Evolutionary conservation across 2,113 vertebrate species (phyloP).

Genomic region (Perca fluviatilis): DNA sequence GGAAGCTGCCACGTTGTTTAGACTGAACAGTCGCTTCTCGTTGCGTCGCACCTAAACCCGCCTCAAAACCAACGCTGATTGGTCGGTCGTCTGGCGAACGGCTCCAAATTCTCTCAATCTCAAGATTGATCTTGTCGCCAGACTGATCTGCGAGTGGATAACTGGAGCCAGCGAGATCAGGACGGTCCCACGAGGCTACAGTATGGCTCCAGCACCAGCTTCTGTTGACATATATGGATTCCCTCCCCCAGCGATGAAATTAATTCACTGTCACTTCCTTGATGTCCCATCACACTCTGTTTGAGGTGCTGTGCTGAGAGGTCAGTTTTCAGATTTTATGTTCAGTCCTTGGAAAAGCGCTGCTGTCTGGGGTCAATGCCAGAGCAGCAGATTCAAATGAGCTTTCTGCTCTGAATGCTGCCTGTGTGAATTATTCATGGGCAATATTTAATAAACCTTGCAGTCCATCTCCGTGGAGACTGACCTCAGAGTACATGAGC

Average conservation of each 20-base stretch:
- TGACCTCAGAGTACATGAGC: constrained; percentile 32
- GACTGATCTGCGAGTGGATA: no score
- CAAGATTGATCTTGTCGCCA: no score
- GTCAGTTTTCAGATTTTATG: constrained; percentile 30
- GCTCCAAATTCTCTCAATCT: no score
- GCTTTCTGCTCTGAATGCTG: constrained; percentile 28
- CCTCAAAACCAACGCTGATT: no score
- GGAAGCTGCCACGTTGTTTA: no score
- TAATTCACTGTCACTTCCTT: constrained; percentile 5
- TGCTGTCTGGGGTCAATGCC: constrained; percentile 41
- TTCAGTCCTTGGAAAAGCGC: constrained; percentile 29
- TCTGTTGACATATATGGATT: constrained; percentile 25
- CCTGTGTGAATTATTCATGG: constrained; percentile 68
- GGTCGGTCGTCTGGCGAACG: no score
- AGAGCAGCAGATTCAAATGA: constrained; percentile 53
- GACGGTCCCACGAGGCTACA: neutral
- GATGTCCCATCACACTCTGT: constrained; percentile 4
- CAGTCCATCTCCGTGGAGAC: neutral
- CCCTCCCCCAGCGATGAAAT: neutral
- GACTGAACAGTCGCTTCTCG: no score
- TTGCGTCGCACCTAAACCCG: no score
- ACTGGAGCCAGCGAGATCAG: no score
- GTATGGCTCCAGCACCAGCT: neutral
- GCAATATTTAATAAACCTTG: constrained; percentile 45
- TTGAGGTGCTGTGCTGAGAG: constrained; percentile 12